Evolutionary conservation across 2,888 invertebrate genomes (phyloP), one percentile per base, ranked within the genome.

Genomic region (Apamea sordens): DNA sequence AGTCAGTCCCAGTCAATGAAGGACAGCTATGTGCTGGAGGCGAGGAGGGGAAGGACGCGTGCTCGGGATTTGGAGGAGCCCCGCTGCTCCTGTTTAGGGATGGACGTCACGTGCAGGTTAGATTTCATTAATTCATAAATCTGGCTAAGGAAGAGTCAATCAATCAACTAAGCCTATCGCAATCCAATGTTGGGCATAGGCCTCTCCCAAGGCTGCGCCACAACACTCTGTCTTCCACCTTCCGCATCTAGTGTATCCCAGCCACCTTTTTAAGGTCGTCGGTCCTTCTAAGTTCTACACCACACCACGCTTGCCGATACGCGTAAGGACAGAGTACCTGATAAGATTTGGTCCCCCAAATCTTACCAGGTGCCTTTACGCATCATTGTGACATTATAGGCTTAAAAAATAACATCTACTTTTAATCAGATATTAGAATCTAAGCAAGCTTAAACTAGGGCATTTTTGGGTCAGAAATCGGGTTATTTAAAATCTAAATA

Each of bases 21-120:
- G 97, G 97, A 3, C 98, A 98, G 36, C 94, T 98, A 80, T 98
- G 98, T 89, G 98, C 98, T 0, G 98, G 98, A 0, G 98, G 98
- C 0, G 98, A 98, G 87, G 96, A 96, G 85, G 98, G 98, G 28
- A 97, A 97, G 85, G 98, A 98, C 91, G 98, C 98, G 0, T 98
- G 98, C 87, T 98, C 98, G 18, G 98, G 98, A 10, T 98, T 98
- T 89, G 98, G 98, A 6, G 98, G 98, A 7, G 98, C 98, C 0
- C 98, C 98, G 0, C 94, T 98, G 7, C 92, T 98, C 75, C 94
- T 98, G 3, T 97, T 96, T 81, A 97, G 98, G 86, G 97, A 97
- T 84, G 97, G 97, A 44, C 97, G 97, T 63, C 97, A 97, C 92
- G 97, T 97, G 76, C 98, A 98, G 97, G 98, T 98, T 91, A 82